These are phyloP conservation scores for Dipus sagitta DNA, from an alignment of 2,797 vertebrate species.

Conservation along the genomic window DNA sequence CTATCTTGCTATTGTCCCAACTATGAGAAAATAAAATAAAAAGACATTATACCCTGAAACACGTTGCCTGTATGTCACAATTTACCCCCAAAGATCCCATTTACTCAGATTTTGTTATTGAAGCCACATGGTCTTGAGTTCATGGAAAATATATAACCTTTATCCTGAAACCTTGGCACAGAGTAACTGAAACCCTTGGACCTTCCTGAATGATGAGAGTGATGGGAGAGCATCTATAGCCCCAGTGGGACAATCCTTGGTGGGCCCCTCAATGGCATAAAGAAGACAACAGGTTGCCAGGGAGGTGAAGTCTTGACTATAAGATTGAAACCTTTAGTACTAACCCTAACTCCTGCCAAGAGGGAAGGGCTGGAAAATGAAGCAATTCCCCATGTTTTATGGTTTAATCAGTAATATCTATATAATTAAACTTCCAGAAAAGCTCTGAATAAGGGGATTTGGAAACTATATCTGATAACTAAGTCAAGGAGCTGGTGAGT, in stretches of 20 bases:
- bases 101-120: neutral
- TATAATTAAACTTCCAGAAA: neutral
- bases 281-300: neutral
- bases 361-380: neutral
- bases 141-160: too few relatives aligned
- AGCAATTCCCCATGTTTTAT: too few relatives aligned
- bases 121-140: neutral
- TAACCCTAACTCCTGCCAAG: neutral
- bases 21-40: neutral
- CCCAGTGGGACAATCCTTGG: too few relatives aligned
- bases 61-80: too few relatives aligned
- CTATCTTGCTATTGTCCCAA: neutral
- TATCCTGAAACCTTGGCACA: too few relatives aligned
- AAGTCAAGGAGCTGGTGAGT: fast-evolving
- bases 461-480: fast-evolving
- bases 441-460: neutral
- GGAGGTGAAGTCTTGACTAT: neutral
- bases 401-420: neutral
- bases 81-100: too few relatives aligned
- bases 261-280: neutral
- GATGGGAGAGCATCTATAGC: neutral
- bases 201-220: neutral
- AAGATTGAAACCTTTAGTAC: neutral
- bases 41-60: neutral
- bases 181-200: too few relatives aligned